Percentiles rank a stretch among this genome's conserved stretches.
These are phyloP conservation scores for Oxygymnocypris stewartii DNA, from an alignment of 2,113 vertebrate genomes.

Conservation along the genomic window DNA sequence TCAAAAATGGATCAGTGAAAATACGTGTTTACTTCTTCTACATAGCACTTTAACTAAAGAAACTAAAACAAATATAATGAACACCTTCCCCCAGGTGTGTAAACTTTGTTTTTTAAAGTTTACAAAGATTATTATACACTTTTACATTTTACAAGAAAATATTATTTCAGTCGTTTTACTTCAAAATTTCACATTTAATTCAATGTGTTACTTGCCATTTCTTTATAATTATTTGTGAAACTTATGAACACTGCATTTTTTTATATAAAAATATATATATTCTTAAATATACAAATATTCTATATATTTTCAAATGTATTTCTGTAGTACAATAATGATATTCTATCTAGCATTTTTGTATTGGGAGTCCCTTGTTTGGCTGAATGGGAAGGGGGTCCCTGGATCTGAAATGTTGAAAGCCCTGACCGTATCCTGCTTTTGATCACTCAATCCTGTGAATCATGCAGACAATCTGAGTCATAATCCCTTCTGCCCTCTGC, in stretches of 20 bases:
- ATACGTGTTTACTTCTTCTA: background rate
- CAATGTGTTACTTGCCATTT: too few relatives aligned
- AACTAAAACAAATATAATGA: too few relatives aligned
- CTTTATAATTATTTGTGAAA: too few relatives aligned
- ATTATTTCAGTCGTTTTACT: too few relatives aligned
- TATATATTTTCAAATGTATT: background rate
- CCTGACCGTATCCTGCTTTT: background rate
- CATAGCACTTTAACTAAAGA: too few relatives aligned
- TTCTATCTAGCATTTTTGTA: background rate
- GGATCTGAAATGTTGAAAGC: background rate
- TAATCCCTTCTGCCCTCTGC: conserved; percentile 24
- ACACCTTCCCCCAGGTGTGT: too few relatives aligned
- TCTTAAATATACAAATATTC: background rate
- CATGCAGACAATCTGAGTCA: conserved; percentile 26
- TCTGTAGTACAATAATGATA: background rate
- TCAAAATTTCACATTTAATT: too few relatives aligned
- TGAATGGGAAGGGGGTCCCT: background rate
- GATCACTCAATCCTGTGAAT: conserved; percentile 9
- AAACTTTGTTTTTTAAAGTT: too few relatives aligned
- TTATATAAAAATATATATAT: too few relatives aligned
- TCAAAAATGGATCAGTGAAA: background rate
- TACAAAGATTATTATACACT: too few relatives aligned
- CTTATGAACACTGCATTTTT: too few relatives aligned
- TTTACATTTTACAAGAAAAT: too few relatives aligned
- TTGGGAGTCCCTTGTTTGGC: background rate